phyloP scores from a whole-genome alignment of 2,888 invertebrate genomes.

The Laspeyria flexula region DNA sequence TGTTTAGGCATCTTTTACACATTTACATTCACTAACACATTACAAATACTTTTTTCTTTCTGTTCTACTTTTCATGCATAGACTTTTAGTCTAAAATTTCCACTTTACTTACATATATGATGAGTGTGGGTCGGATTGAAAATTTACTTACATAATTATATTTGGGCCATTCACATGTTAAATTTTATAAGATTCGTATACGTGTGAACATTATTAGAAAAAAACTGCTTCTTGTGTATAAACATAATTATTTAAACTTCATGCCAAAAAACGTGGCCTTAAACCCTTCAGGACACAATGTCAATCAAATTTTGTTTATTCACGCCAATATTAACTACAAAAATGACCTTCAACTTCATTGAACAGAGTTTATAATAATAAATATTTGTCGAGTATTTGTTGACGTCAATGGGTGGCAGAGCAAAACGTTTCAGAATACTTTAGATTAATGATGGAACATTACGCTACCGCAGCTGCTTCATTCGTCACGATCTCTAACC shows the following conservation, averaged over 20 bases:
- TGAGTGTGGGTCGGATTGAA: too few relatives aligned
- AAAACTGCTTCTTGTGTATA: too few relatives aligned
- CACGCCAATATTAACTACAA: not conserved
- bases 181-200: not conserved
- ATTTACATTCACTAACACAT: conserved; percentile 10
- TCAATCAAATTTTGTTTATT: not conserved
- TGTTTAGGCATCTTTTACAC: conserved; percentile 17
- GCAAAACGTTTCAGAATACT: conserved; percentile 20
- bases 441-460: conserved; percentile 27
- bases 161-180: not conserved
- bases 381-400: conserved; percentile 13
- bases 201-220: too few relatives aligned
- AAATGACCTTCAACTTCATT: not conserved
- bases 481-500: conserved; percentile 30
- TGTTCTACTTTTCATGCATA: not conserved
- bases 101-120: too few relatives aligned
- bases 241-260: too few relatives aligned
- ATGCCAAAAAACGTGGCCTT: too few relatives aligned
- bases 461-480: conserved; percentile 43
- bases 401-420: conserved; percentile 40
- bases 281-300: too few relatives aligned
- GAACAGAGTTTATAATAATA: not conserved
- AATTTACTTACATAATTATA: not conserved
- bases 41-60: not conserved
- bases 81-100: too few relatives aligned